These are phyloP conservation scores for Amphimallon solstitiale DNA, from an alignment of 2,888 invertebrate species.

Conservation along the genomic window DNA sequence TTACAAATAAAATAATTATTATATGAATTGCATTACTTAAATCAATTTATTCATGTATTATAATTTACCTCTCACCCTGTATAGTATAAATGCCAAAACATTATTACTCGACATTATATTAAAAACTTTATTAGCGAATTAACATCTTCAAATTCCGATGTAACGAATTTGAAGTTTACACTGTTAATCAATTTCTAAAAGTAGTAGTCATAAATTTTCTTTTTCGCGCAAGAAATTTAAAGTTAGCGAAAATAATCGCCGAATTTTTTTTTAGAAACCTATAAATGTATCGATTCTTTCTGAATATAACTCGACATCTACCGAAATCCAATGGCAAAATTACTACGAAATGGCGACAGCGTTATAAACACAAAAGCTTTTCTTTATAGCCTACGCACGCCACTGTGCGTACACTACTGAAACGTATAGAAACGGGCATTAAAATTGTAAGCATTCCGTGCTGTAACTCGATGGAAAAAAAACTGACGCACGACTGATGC, in stretches of 20 bases:
- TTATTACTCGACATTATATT: too few relatives aligned
- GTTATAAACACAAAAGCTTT: neutral
- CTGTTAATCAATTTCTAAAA: too few relatives aligned
- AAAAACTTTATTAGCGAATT: too few relatives aligned
- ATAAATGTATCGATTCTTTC: slow-evolving; percentile 11
- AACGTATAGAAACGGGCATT: slow-evolving; percentile 10
- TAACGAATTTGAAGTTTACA: too few relatives aligned
- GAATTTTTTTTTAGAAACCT: slow-evolving; percentile 9
- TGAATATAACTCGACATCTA: slow-evolving; percentile 11
- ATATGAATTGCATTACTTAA: too few relatives aligned
- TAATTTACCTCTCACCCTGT: too few relatives aligned
- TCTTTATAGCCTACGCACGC: neutral
- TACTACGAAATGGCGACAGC: neutral
- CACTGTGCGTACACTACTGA: neutral
- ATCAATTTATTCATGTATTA: too few relatives aligned
- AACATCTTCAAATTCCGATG: too few relatives aligned
- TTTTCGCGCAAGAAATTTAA: slow-evolving; percentile 3
- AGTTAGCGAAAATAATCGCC: slow-evolving; percentile 11
- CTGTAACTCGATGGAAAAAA: slow-evolving; percentile 25
- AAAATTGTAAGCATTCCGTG: slow-evolving; percentile 19
- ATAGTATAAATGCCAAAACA: too few relatives aligned
- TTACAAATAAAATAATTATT: too few relatives aligned
- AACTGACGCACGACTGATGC: slow-evolving; percentile 17
- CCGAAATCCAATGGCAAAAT: slow-evolving; percentile 6
- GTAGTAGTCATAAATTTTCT: neutral